Percentiles rank a stretch among this genome's conserved stretches.
Conservation (phyloP, 2,888 invertebrate species). For the Punctoribates punctum region DNA sequence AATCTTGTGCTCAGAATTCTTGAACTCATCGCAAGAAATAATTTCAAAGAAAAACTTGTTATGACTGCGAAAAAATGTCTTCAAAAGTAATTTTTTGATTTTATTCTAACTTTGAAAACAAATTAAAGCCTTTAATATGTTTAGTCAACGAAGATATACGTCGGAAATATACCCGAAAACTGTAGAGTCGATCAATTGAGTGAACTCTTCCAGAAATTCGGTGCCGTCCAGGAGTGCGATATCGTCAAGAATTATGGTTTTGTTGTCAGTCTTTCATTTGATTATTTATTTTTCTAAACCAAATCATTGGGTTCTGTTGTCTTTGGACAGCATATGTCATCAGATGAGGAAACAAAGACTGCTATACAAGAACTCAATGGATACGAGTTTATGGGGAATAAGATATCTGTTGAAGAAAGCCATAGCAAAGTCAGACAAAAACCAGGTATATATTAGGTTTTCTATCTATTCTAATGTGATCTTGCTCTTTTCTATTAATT, state of each 20-base stretch:
- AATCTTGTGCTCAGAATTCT: no score
- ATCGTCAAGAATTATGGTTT: constrained; percentile 49
- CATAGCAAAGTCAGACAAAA: constrained; percentile 81
- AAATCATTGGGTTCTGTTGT: background rate
- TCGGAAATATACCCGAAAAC: constrained; percentile 48
- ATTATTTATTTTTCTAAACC: background rate
- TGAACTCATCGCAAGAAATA: no score
- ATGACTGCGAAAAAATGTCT: background rate
- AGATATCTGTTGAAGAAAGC: constrained; percentile 48
- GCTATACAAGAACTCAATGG: constrained; percentile 48
- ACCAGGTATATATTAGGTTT: constrained; percentile 59
- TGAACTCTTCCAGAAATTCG: constrained; percentile 48
- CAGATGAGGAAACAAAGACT: constrained; percentile 47
- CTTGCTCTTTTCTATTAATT: background rate
- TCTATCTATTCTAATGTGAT: background rate
- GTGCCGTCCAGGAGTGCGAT: constrained; percentile 48
- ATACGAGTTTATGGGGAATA: constrained; percentile 47
- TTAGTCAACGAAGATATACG: constrained; percentile 47
- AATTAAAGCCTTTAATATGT: background rate
- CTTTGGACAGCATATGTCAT: constrained; percentile 47
- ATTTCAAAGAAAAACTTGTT: background rate
- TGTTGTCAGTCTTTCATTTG: constrained; percentile 45
- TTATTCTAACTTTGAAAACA: background rate
- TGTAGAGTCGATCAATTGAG: constrained; percentile 45
- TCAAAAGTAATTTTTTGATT: background rate